These are phyloP conservation scores for Mus minutoides DNA, from an alignment of 2,797 vertebrate genomes.

Conservation along the genomic window DNA sequence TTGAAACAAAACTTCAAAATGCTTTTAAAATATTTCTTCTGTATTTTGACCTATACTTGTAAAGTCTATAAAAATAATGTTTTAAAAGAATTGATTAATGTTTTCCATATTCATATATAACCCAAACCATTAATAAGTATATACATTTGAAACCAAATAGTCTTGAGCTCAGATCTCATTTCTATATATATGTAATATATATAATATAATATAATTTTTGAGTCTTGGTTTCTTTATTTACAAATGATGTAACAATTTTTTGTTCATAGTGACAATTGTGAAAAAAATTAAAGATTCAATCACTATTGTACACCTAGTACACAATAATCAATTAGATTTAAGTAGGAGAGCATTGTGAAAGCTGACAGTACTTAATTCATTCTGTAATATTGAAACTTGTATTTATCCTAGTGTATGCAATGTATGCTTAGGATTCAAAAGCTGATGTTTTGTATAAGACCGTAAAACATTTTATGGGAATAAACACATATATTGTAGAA, in stretches of 20 bases:
- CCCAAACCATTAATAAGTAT: neutral
- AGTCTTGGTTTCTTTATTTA: neutral
- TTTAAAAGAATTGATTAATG: neutral
- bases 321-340: neutral
- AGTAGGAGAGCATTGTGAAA: neutral
- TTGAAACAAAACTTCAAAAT: conserved; percentile 8
- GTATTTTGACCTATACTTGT: neutral
- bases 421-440: neutral
- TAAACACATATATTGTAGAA: neutral
- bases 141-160: neutral
- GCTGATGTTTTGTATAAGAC: neutral
- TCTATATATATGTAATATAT: too few relatives aligned
- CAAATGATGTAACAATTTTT: conserved; percentile 26
- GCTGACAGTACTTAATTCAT: neutral
- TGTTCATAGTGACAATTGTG: neutral
- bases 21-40: conserved; percentile 24
- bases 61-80: neutral
- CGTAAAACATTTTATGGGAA: neutral
- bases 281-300: conserved; percentile 41
- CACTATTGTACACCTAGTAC: neutral
- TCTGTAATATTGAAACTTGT: neutral
- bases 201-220: neutral
- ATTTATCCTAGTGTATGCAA: neutral
- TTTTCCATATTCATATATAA: conserved; percentile 14
- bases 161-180: neutral